Conservation (phyloP, 1,140 invertebrate species). For the Varroa destructor region DNA sequence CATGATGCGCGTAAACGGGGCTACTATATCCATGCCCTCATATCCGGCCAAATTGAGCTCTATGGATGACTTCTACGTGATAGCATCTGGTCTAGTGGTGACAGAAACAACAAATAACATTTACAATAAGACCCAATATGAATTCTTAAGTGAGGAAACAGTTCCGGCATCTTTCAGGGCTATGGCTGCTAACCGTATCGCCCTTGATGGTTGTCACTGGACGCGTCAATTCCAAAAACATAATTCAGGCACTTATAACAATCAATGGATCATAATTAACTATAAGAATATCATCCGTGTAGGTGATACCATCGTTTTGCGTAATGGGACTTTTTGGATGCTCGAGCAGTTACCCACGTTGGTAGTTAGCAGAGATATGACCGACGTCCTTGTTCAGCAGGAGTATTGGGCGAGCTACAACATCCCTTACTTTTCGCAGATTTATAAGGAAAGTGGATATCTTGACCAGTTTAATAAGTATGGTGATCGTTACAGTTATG, state of each 20-base stretch:
- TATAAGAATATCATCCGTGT: not conserved
- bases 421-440: slow-evolving; percentile 9
- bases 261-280: slow-evolving; percentile 10
- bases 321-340: slow-evolving; percentile 4
- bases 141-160: not conserved
- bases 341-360: slow-evolving; percentile 13
- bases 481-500: slow-evolving; percentile 15
- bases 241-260: slow-evolving; percentile 15
- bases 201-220: slow-evolving; percentile 16
- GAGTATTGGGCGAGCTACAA: slow-evolving; percentile 21
- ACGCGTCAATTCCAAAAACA: slow-evolving; percentile 18
- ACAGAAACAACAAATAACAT: slow-evolving; percentile 23
- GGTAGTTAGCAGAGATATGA: not conserved
- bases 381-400: not conserved
- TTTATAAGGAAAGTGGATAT: slow-evolving; percentile 5
- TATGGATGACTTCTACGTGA: slow-evolving; percentile 15
- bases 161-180: slow-evolving; percentile 2
- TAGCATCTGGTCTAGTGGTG: not conserved
- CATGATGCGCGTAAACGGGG: not conserved
- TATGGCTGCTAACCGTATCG: slow-evolving; percentile 15
- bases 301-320: not conserved
- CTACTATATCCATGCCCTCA: slow-evolving; percentile 8
- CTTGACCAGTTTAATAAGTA: not conserved
- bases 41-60: slow-evolving; percentile 15
- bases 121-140: not conserved